These are phyloP conservation scores for Ceratosolen fusciceps DNA, from an alignment of 1,140 invertebrate genomes.

Conservation along the genomic window DNA sequence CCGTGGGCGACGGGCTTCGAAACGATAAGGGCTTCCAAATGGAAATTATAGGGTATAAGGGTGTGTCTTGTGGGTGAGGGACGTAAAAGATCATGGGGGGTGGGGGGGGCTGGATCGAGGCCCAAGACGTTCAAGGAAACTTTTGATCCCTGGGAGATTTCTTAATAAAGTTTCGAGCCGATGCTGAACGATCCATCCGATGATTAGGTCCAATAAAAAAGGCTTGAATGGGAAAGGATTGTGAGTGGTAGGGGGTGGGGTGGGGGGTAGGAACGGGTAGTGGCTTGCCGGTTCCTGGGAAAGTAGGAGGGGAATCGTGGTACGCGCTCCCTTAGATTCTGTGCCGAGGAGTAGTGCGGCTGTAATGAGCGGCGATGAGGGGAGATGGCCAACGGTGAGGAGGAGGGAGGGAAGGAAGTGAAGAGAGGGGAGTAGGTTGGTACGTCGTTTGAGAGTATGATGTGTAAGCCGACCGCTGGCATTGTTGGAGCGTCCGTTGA, in stretches of 20 bases:
- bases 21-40: background rate
- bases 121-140: background rate
- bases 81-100: no score
- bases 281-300: no score
- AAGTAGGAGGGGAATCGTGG: constrained; percentile 6
- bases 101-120: background rate
- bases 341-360: background rate
- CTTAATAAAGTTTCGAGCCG: background rate
- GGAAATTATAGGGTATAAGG: background rate
- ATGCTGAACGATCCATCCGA: background rate
- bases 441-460: background rate
- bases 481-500: constrained; percentile 3
- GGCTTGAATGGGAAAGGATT: background rate
- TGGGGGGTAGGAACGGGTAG: no score
- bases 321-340: no score
- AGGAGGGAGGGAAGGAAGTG: background rate
- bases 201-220: background rate
- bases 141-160: background rate
- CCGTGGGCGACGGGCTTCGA: no score
- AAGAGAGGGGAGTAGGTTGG: background rate
- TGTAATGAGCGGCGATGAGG: background rate
- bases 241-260: background rate
- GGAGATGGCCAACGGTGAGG: background rate
- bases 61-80: background rate
- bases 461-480: no score